Base-by-base conservation (phyloP, 2,797 vertebrate genomes). In the Sebastes trivittatus region DNA sequence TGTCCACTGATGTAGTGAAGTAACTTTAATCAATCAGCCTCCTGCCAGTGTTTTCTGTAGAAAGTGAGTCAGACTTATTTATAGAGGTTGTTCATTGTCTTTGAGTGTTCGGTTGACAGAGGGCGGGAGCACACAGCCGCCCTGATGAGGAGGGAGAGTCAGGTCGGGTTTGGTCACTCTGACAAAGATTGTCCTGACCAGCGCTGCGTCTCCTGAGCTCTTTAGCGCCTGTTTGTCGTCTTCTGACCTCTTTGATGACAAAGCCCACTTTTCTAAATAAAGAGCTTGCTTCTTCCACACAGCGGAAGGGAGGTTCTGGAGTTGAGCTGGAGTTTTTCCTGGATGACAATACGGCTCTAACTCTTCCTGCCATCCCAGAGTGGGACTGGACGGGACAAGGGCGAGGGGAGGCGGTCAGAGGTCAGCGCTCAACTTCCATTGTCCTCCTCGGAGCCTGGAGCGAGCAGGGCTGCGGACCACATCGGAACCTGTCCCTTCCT, bases 351-450 rank as follows among this genome's bases (percentile, higher is more conserved):
- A 86, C 56, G 32, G 73, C 79, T 82, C 76, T 42, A 3, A 80
- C 62, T 86, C 89, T 90, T 94, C 91, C 92, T 94, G 92, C 89
- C 88, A 89, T 92, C 93, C 86, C 77, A 65, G 63, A 74, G 67
- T n/a, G 18, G 70, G 80, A 62, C 72, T 76, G 81, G 85, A 81
- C 3, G 49, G 49, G 83, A 71, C 54, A 2, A 32, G 77, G 80
- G 61, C 3, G 25, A 52, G 72, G 61, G 73, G 83, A 72, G 85
- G 75, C 7, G 56, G 87, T 85, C 87, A 88, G 81, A 84, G 94
- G 91, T 93, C 87, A 83, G 86, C 93, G 25, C 91, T 92, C 91
- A 80, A 74, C 78, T 91, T 80, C 93, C 79, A 94, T 95, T 95
- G 94, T 95, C 88, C 88, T 89, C 34, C 23, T 52, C 25, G 23